Evolutionary conservation across 1,140 invertebrate species (phyloP), one percentile per base, ranked within the genome.

Genomic region (Camponotus pennsylvanicus): DNA sequence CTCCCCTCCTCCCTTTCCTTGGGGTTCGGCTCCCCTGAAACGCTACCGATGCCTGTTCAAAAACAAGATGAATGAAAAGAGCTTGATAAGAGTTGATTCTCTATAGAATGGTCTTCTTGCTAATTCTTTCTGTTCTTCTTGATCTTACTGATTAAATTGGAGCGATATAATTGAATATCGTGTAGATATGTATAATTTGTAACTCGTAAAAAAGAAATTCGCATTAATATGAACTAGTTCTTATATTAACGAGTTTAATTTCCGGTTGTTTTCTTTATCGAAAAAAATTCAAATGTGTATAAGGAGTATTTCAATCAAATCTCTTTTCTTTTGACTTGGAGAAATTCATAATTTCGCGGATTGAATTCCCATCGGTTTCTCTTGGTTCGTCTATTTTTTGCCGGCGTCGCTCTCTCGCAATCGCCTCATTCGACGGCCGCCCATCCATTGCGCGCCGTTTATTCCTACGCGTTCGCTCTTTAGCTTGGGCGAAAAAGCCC

Each of bases 381-480:
- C 27, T 57, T 34, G 49, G 21, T 45, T 67, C 40, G 2, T 59
- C 82, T 64, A 42, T 61, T 79, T 85, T 79, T 79, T 69, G 27
- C 63, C 21, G 34, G 5, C 70, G 8, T 61, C 55, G 49, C 75
- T 66, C 67, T 64, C 21, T 27, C 61, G 70, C 45, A 42, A 40
- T 79, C 78, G 57, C 40, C 63, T 52, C 57, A 32, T 67, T 71
- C 70, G 42, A 86, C 57, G 63, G 32, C 15, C 73, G 82, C 52
- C 69, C 57, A 57, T 88, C 75, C 40, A 71, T 82, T 42, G 55
- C n/a, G 52, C 85, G 75, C 61, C 88, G 88, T 92, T 93, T 91
- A 89, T 92, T 91, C 75, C 89, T 83, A 89, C 89, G 85, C 90
- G 86, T 78, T 88, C 87, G 91, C 87, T 91, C 88, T 87, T 91